Conservation (phyloP, 1,140 invertebrate species). For the Atta texana region DNA sequence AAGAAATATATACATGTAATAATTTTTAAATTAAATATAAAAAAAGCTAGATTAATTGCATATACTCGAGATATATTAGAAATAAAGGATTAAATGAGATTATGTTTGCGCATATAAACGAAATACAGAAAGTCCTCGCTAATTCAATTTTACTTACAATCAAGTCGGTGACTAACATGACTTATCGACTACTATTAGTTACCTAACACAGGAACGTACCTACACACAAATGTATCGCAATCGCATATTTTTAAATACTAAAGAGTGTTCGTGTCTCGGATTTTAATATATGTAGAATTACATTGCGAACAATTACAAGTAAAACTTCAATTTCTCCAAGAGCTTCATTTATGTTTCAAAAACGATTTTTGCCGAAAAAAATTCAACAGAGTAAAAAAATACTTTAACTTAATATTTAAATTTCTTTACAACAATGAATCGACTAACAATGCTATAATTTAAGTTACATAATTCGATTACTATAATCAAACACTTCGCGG, state of each 20-base stretch:
- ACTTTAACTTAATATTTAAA: neutral
- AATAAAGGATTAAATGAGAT: neutral
- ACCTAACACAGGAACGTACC: neutral
- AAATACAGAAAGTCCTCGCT: neutral
- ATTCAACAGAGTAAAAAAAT: neutral
- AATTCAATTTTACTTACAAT: conserved; percentile 22
- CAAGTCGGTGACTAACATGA: neutral
- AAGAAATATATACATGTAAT: too few species aligned
- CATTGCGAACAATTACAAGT: neutral
- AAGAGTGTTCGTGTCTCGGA: neutral
- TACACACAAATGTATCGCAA: neutral
- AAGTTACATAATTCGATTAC: neutral
- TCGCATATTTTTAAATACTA: neutral
- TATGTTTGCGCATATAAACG: conserved; percentile 5
- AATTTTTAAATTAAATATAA: neutral
- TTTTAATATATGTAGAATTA: neutral
- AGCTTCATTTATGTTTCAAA: neutral
- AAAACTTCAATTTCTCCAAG: neutral
- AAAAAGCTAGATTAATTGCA: neutral
- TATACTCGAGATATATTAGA: neutral
- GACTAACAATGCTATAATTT: too few species aligned
- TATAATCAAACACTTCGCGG: neutral
- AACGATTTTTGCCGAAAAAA: neutral
- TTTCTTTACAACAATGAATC: neutral
- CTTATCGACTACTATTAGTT: conserved; percentile 5